phyloP scores from a whole-genome alignment of 2,888 invertebrate genomes.

The Eupithecia insigniata region DNA sequence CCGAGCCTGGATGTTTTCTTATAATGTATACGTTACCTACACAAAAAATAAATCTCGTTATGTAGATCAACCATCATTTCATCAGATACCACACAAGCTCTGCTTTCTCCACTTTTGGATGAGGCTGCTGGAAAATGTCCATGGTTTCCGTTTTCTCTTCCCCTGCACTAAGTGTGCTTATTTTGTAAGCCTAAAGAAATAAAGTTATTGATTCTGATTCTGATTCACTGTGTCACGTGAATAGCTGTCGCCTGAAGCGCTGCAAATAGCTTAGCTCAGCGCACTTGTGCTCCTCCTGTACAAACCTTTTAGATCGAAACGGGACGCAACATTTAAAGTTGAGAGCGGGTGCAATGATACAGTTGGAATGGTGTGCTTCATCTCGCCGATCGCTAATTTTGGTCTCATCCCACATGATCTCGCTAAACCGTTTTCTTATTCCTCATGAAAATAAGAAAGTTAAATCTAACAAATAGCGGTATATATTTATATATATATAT shows the following conservation, averaged over 20 bases:
- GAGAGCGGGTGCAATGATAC: background rate
- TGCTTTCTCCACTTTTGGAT: background rate
- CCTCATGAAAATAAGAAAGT: background rate
- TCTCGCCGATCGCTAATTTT: background rate
- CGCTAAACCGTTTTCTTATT: background rate
- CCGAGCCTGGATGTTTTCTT: background rate
- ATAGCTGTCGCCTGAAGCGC: background rate
- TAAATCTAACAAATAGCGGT: no score
- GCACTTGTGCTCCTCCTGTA: constrained; percentile 15
- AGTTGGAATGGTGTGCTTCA: background rate
- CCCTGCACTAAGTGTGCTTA: no score
- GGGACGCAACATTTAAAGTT: background rate
- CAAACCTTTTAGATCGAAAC: background rate
- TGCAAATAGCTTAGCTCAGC: constrained; percentile 8
- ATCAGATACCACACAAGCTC: background rate
- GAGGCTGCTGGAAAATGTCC: background rate
- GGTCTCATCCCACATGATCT: background rate
- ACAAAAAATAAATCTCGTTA: background rate
- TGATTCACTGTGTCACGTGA: background rate
- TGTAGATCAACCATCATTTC: no score
- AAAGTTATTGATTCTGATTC: no score
- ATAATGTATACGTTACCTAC: background rate
- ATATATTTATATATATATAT: no score
- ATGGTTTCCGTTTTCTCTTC: background rate
- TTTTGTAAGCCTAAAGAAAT: no score